Conservation (phyloP, 2,888 invertebrate genomes). For the Eilema caniola region DNA sequence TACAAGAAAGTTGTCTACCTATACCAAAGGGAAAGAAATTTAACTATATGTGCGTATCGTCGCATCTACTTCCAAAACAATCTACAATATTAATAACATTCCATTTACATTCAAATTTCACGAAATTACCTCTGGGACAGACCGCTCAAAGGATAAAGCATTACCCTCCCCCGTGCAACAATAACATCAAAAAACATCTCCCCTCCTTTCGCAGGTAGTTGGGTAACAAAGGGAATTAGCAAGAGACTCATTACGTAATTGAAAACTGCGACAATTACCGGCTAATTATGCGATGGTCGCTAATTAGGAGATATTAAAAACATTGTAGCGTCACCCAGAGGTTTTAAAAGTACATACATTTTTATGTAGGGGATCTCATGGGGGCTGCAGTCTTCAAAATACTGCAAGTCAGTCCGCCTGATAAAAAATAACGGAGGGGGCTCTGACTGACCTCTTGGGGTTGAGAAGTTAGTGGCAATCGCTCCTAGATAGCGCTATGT, state of each 20-base stretch:
- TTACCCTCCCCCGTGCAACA: constrained; percentile 5
- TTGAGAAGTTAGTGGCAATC: too few species aligned
- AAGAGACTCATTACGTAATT: constrained; percentile 24
- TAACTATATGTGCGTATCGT: background rate
- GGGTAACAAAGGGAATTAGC: constrained; percentile 31
- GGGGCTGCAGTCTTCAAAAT: too few species aligned
- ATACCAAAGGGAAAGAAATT: background rate
- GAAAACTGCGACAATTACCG: constrained; percentile 32
- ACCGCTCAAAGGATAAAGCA: constrained; percentile 23
- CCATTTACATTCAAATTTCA: constrained; percentile 38
- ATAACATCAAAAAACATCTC: constrained; percentile 13
- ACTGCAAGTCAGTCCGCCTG: too few species aligned
- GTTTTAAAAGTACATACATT: background rate
- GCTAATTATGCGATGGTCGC: constrained; percentile 25
- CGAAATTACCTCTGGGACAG: constrained; percentile 35
- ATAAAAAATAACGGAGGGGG: background rate
- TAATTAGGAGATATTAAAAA: constrained; percentile 29
- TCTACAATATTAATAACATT: constrained; percentile 33
- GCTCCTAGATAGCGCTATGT: too few species aligned
- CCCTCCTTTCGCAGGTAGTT: constrained; percentile 11
- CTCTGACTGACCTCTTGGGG: too few species aligned
- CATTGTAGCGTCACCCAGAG: background rate
- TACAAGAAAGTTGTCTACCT: background rate
- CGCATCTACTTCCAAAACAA: background rate
- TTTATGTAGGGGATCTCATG: too few species aligned